A percentile compares a stretch with the other conserved stretches of the same genome.
These are phyloP conservation scores for Hanleya hanleyi DNA, from an alignment of 2,888 invertebrate genomes.

Conservation along the genomic window DNA sequence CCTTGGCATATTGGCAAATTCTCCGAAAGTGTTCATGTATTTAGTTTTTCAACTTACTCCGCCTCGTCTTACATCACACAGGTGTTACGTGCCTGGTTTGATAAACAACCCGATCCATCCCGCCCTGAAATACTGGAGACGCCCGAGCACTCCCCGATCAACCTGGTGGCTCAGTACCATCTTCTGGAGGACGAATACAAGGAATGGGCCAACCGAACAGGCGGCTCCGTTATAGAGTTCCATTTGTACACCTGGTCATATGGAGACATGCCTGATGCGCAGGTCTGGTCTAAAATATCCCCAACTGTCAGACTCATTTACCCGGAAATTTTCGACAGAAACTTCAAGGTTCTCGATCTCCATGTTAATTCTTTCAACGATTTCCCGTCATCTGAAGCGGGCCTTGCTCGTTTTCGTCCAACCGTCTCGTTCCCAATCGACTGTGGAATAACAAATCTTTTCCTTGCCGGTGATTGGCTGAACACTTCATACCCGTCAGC, in stretches of 20 bases:
- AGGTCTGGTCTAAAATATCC: constrained; percentile 19
- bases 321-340: constrained; percentile 26
- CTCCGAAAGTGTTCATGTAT: too few species aligned
- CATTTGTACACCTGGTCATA: constrained; percentile 24
- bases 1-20: too few species aligned
- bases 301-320: constrained; percentile 24
- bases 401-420: constrained; percentile 13
- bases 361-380: constrained; percentile 24
- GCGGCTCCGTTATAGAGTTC: constrained; percentile 30
- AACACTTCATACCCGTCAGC: constrained; percentile 22
- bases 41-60: too few species aligned
- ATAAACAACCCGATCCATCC: constrained; percentile 14
- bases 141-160: constrained; percentile 22
- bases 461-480: constrained; percentile 29
- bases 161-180: constrained; percentile 28
- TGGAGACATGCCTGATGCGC: constrained; percentile 11
- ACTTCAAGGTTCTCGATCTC: constrained; percentile 16
- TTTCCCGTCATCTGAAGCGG: constrained; percentile 19
- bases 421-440: not conserved
- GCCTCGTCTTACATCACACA: too few species aligned
- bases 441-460: constrained; percentile 9
- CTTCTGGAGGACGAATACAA: constrained; percentile 24
- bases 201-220: constrained; percentile 19
- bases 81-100: constrained; percentile 24
- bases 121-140: constrained; percentile 26